Evolutionary conservation across 2,113 vertebrate species (phyloP).

Genomic region (Symphodus melops): DNA sequence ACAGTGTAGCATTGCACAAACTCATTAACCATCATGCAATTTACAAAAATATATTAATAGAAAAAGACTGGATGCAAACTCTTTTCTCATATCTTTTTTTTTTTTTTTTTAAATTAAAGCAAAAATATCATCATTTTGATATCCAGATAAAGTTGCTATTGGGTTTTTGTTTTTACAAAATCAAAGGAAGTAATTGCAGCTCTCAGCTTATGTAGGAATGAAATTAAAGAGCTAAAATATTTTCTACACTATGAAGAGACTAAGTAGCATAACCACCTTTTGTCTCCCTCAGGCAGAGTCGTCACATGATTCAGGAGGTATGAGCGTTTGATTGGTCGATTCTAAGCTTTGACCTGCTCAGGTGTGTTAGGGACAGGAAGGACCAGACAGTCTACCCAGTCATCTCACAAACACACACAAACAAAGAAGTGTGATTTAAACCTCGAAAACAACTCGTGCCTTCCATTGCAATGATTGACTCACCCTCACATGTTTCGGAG

Average conservation of each 20-base stretch:
- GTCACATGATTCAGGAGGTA: conserved; percentile 16
- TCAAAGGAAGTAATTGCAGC: too few species aligned
- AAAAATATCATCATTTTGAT: too few species aligned
- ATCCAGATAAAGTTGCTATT: too few species aligned
- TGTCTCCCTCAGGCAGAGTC: conserved; percentile 12
- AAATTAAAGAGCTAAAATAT: background rate
- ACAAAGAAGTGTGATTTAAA: conserved; percentile 32
- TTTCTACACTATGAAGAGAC: background rate
- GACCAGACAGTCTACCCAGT: conserved; percentile 65
- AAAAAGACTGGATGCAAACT: too few species aligned
- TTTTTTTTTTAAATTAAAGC: too few species aligned
- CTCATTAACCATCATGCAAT: too few species aligned
- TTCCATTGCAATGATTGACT: conserved; percentile 24
- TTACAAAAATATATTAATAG: too few species aligned
- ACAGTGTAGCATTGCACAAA: too few species aligned
- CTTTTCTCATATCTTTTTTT: too few species aligned
- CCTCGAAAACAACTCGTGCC: conserved; percentile 3
- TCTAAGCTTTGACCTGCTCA: conserved; percentile 24
- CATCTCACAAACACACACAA: background rate
- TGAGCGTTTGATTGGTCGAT: conserved; percentile 14
- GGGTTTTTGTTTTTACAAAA: too few species aligned
- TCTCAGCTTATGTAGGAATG: too few species aligned
- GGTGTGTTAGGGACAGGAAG: conserved; percentile 62
- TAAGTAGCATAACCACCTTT: background rate
- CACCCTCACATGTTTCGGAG: conserved; percentile 44